Conservation (phyloP, 2,113 vertebrate genomes). For the Pygoscelis antarcticus region DNA sequence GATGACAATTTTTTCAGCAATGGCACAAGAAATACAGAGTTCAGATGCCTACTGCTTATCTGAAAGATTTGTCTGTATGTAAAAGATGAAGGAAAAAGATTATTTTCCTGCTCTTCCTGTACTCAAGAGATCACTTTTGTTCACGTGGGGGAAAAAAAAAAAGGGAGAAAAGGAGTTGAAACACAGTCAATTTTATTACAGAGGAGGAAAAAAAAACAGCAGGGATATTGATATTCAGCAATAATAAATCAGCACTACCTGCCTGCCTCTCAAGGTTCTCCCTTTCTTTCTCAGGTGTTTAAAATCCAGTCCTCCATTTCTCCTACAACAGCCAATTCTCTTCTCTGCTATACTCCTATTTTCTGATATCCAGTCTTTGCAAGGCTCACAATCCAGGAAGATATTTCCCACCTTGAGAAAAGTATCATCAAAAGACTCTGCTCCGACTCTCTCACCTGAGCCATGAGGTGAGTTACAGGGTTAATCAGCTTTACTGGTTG, state of each 20-base stretch:
- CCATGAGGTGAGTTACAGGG: background rate
- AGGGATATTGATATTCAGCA: background rate
- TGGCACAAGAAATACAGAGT: background rate
- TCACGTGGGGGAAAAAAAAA: background rate
- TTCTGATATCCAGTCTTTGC: background rate
- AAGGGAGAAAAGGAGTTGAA: background rate
- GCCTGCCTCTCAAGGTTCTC: background rate
- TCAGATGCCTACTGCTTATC: background rate
- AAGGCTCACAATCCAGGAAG: background rate
- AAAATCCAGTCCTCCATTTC: background rate
- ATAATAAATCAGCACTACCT: background rate
- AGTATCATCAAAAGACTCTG: background rate
- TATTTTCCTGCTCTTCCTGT: background rate
- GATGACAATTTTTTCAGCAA: background rate
- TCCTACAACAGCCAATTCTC: background rate
- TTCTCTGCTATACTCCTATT: background rate
- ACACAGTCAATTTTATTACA: background rate
- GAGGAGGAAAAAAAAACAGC: background rate
- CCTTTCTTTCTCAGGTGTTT: background rate
- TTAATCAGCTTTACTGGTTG: background rate
- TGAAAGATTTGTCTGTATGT: background rate
- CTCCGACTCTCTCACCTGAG: background rate
- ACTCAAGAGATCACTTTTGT: background rate
- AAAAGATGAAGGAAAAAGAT: background rate
- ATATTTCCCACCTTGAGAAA: background rate